Evolutionary conservation across 2,113 vertebrate genomes (phyloP), one percentile per base, ranked within the genome.

Genomic region (Cryptotis parvus): DNA sequence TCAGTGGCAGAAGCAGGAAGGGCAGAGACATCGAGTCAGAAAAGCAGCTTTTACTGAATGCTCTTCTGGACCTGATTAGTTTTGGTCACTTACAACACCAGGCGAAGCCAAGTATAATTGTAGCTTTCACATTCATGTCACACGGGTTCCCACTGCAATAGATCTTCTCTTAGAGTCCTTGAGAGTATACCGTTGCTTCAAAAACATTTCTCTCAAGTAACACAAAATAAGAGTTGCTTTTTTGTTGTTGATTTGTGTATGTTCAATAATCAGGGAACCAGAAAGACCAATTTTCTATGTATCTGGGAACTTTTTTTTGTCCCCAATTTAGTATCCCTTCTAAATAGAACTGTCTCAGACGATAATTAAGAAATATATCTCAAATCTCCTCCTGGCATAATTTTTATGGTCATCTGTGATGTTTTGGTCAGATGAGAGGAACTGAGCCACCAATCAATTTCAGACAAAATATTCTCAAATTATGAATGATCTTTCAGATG

Each of bases 21-120:
- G 94, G 96, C 96, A 97, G 95, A 96, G 92, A 66, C 93, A 95
- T 92, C 86, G 43, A 96, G 95, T 90, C 96, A 96, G 96, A 91
- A 94, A 96, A 96, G 90, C 91, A 92, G 93, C 76, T 95, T 96
- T n/a, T 92, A 24, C 89, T 84, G 90, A 91, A 93, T 91, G 92
- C 79, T 94, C 95, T 91, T 95, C 94, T 95, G 90, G 87, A 94
- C 94, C 84, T 68, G 72, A 87, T 94, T 91, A 61, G 91, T 92
- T 94, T 90, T 96, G 96, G 95, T 96, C 95, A 92, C 89, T 96
- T 89, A 75, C 94, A 91, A 95, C 89, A 96, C 95, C 63, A 78
- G 85, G 66, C 75, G 70, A 92, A 92, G 94, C 89, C 89, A 95
- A 88, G 66, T 72, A 45, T 80, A 92, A 87, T 55, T 90, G 72